These are phyloP conservation scores for Myopa tessellatipennis DNA, from an alignment of 2,888 invertebrate species.

Conservation along the genomic window DNA sequence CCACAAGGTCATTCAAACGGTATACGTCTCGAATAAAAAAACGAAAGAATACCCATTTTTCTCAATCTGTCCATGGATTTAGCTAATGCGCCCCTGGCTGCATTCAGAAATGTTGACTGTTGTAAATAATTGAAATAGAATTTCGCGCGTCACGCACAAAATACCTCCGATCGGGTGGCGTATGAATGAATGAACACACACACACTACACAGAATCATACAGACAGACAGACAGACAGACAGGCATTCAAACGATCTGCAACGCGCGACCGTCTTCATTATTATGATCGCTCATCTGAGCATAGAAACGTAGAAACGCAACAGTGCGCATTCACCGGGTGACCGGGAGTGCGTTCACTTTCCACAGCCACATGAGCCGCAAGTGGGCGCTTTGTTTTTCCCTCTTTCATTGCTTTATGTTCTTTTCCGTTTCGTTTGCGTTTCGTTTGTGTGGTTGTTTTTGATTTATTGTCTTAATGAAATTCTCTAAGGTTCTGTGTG, in stretches of 20 bases:
- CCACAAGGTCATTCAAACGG: too few relatives aligned
- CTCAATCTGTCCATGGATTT: background rate
- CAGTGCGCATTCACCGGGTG: constrained; percentile 36
- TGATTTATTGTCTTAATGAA: background rate
- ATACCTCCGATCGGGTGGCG: constrained; percentile 24
- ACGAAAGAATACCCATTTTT: background rate
- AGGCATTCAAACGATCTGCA: background rate
- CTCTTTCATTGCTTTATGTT: background rate
- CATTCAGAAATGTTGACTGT: constrained; percentile 41
- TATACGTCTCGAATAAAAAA: too few relatives aligned
- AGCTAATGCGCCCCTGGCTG: background rate
- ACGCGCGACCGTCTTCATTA: background rate
- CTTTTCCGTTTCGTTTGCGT: background rate
- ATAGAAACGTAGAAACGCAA: constrained; percentile 43
- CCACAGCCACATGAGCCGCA: constrained; percentile 35
- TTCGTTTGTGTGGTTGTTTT: background rate
- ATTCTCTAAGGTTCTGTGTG: too few relatives aligned
- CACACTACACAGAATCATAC: background rate
- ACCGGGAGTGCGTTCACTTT: constrained; percentile 44
- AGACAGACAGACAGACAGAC: background rate
- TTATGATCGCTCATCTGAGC: constrained; percentile 44
- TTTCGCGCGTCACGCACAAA: constrained; percentile 44
- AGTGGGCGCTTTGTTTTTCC: background rate
- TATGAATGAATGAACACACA: constrained; percentile 15
- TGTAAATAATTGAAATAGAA: constrained; percentile 54